A percentile compares a stretch with the other conserved stretches of the same genome.
These are phyloP conservation scores for Leptopterna dolabrata DNA, from an alignment of 2,888 invertebrate genomes.

Conservation along the genomic window DNA sequence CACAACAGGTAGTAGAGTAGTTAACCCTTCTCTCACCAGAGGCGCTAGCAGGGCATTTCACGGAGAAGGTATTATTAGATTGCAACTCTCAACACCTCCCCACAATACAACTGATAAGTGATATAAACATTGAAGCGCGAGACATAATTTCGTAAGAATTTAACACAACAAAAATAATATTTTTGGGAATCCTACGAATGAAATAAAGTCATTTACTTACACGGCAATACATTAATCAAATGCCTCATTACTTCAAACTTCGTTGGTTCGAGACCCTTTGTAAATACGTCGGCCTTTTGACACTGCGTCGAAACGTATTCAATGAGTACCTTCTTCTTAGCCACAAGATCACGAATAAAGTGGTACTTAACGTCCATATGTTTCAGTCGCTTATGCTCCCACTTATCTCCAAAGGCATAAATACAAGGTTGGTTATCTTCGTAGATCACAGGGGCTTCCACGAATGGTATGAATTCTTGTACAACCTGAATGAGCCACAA, in stretches of 20 bases:
- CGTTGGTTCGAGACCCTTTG: slow-evolving; percentile 1
- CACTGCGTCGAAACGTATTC: neutral
- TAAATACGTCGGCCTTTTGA: slow-evolving; percentile 28
- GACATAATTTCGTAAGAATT: neutral
- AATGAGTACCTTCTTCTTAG: neutral
- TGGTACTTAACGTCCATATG: too few species aligned
- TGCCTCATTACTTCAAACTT: slow-evolving; percentile 8
- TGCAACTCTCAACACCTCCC: slow-evolving; percentile 19
- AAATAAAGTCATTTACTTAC: neutral
- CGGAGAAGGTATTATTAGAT: too few species aligned
- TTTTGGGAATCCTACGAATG: too few species aligned
- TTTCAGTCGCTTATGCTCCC: slow-evolving; percentile 45
- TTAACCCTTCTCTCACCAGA: too few species aligned
- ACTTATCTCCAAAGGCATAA: neutral
- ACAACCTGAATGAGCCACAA: slow-evolving; percentile 42
- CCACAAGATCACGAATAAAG: slow-evolving; percentile 51
- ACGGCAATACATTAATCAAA: neutral
- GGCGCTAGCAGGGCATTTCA: too few species aligned
- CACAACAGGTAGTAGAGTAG: too few species aligned
- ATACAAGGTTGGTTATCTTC: too few species aligned
- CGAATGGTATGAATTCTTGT: too few species aligned
- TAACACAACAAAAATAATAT: neutral
- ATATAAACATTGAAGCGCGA: neutral
- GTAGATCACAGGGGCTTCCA: too few species aligned
- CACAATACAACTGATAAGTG: slow-evolving; percentile 9